phyloP scores from a whole-genome alignment of 2,113 vertebrate species.

The Oxyruncus cristatus region DNA sequence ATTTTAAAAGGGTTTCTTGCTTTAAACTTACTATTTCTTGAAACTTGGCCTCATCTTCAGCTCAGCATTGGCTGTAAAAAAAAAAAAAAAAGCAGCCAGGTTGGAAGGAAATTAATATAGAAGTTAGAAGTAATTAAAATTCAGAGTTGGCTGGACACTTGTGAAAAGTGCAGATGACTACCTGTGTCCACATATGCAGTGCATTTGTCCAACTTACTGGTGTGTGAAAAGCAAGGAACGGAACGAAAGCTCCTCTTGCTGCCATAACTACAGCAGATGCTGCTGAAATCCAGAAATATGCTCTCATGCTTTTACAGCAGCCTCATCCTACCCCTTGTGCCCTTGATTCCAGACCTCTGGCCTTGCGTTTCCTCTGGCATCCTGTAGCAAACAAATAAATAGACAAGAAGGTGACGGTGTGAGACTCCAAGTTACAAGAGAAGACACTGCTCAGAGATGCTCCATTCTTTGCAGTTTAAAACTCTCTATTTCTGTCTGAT shows the following conservation, averaged over 20 bases:
- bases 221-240: constrained; percentile 33
- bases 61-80: not conserved
- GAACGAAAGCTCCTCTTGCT: constrained; percentile 18
- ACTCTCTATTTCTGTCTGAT: not conserved
- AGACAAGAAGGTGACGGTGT: not conserved
- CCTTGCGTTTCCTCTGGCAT: not conserved
- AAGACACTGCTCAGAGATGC: not conserved
- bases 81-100: not conserved
- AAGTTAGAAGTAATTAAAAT: constrained; percentile 56
- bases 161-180: constrained; percentile 58
- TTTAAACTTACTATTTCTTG: not conserved
- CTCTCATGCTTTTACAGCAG: not conserved
- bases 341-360: not conserved
- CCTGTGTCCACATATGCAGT: constrained; percentile 61
- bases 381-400: not conserved
- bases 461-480: not conserved
- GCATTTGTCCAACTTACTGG: constrained; percentile 47
- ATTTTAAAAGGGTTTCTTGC: not conserved
- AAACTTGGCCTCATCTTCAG: not conserved
- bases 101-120: constrained; percentile 32
- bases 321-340: not conserved
- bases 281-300: constrained; percentile 14
- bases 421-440: not conserved
- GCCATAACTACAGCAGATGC: constrained; percentile 56
- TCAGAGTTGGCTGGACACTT: constrained; percentile 42